Evolutionary conservation across 2,888 invertebrate genomes (phyloP).

Genomic region (Cheiracanthium punctorium): DNA sequence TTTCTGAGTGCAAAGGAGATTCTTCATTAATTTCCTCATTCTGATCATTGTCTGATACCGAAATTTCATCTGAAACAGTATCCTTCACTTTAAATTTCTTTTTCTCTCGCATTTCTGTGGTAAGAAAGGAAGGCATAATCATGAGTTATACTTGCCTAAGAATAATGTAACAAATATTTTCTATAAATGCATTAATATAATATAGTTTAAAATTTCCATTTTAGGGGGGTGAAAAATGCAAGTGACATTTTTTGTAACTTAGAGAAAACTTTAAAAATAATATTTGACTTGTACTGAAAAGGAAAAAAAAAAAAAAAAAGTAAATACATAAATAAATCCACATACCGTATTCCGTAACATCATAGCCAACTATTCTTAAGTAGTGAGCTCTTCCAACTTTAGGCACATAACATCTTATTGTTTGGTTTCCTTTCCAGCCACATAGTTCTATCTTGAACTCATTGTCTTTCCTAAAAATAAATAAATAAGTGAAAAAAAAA

Average conservation of each 20-base stretch:
- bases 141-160: too few species aligned
- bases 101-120: conserved; percentile 61
- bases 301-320: not conserved
- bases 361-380: conserved; percentile 88
- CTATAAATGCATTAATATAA: too few species aligned
- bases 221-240: too few species aligned
- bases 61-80: not conserved
- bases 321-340: conserved; percentile 52
- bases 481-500: not conserved
- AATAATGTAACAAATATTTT: too few species aligned
- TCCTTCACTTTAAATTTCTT: conserved; percentile 61
- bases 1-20: not conserved
- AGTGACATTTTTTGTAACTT: too few species aligned
- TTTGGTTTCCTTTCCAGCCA: conserved; percentile 93
- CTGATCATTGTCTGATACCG: not conserved
- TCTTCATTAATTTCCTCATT: not conserved
- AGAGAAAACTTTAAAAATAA: too few species aligned
- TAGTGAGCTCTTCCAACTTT: conserved; percentile 90
- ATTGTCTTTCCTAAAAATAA: conserved; percentile 33
- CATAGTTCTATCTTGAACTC: conserved; percentile 77
- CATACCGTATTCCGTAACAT: conserved; percentile 88
- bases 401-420: conserved; percentile 91
- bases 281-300: not conserved
- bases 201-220: too few species aligned
- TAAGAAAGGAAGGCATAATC: too few species aligned